Percentiles rank a stretch among this genome's conserved stretches.
Conservation (phyloP, 2,888 invertebrate genomes). For the Ochropleura leucogaster region DNA sequence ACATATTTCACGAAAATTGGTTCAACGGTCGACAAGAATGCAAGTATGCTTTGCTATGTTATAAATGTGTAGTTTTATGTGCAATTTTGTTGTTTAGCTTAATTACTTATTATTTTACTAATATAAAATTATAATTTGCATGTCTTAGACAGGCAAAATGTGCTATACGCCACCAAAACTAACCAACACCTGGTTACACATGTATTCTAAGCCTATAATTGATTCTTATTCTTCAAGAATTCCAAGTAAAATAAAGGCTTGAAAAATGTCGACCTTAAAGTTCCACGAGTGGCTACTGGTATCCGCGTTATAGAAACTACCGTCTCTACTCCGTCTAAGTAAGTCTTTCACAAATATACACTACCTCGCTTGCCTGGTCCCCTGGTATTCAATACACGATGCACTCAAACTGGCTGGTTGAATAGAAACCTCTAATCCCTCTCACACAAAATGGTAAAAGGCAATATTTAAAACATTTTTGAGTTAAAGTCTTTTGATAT, state of each 20-base stretch:
- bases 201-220: no score
- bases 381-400: conserved; percentile 47
- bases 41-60: no score
- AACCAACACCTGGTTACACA: no score
- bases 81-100: no score
- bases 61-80: no score
- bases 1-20: no score
- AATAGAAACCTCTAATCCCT: conserved; percentile 52
- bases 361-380: conserved; percentile 19
- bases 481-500: conserved; percentile 12
- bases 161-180: no score
- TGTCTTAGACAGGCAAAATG: no score
- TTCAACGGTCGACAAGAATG: no score
- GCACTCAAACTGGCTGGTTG: conserved; percentile 40
- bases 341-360: conserved; percentile 17
- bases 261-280: not conserved
- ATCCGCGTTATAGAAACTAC: not conserved
- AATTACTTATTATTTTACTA: no score
- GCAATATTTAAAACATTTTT: conserved; percentile 47
- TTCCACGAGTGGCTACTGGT: not conserved
- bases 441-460: conserved; percentile 30
- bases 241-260: not conserved
- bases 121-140: no score
- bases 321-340: conserved; percentile 12
- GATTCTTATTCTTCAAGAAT: no score